These are phyloP conservation scores for Cyprinodon diabolis DNA, from an alignment of 2,797 vertebrate genomes.

Conservation along the genomic window DNA sequence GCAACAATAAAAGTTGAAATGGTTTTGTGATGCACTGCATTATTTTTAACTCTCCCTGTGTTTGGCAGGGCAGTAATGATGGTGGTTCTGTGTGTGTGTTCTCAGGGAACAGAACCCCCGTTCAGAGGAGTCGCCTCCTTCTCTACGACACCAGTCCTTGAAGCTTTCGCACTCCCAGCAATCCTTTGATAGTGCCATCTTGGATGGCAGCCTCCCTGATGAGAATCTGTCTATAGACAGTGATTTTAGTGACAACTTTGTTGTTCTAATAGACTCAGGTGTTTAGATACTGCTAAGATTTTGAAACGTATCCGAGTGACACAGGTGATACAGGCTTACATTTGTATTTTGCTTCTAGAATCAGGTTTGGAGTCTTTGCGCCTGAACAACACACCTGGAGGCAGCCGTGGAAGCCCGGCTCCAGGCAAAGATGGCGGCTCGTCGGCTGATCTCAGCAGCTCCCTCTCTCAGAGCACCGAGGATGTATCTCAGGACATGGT, in stretches of 20 bases:
- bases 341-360: slow-evolving; percentile 74
- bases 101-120: slow-evolving; percentile 83
- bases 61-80: slow-evolving; percentile 9
- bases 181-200: slow-evolving; percentile 89
- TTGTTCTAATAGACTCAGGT: slow-evolving; percentile 91
- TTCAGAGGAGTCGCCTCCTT: slow-evolving; percentile 79
- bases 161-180: slow-evolving; percentile 91
- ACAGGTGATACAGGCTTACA: background rate
- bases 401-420: slow-evolving; percentile 75
- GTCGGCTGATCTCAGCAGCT: slow-evolving; percentile 88
- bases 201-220: slow-evolving; percentile 90
- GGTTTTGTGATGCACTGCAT: background rate
- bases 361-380: slow-evolving; percentile 84
- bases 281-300: slow-evolving; percentile 7
- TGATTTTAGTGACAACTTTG: slow-evolving; percentile 90
- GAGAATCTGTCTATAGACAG: slow-evolving; percentile 91
- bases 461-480: slow-evolving; percentile 85
- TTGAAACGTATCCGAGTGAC: background rate
- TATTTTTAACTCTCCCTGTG: slow-evolving; percentile 31
- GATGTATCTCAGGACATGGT: slow-evolving; percentile 86
- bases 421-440: slow-evolving; percentile 79
- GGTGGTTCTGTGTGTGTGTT: slow-evolving; percentile 26
- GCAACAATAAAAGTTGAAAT: background rate
- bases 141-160: slow-evolving; percentile 83
- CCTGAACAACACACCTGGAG: slow-evolving; percentile 68